phyloP scores from a whole-genome alignment of 2,888 invertebrate genomes.

The Oxytorus armatus region DNA sequence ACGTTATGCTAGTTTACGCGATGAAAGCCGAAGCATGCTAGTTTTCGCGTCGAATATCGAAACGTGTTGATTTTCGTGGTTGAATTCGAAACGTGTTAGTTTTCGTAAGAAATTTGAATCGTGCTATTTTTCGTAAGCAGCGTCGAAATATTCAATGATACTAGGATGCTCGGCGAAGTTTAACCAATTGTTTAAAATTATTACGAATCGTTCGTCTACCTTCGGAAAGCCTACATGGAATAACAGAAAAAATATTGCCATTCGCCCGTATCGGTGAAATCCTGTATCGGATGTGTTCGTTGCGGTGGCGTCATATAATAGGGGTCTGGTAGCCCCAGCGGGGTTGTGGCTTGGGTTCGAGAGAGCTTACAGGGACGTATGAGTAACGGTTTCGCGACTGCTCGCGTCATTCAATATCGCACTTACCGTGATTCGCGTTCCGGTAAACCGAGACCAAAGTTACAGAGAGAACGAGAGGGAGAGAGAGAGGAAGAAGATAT shows the following conservation, averaged over 20 bases:
- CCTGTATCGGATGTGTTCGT: not conserved
- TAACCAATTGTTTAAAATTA: too few relatives aligned
- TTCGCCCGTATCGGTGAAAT: not conserved
- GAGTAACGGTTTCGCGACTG: slow-evolving; percentile 66
- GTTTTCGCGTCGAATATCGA: too few relatives aligned
- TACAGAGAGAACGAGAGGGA: slow-evolving; percentile 25
- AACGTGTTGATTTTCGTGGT: too few relatives aligned
- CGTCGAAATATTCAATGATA: too few relatives aligned
- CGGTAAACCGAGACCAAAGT: slow-evolving; percentile 76
- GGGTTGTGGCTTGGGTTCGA: slow-evolving; percentile 24
- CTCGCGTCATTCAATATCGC: slow-evolving; percentile 78
- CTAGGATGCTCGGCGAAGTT: too few relatives aligned
- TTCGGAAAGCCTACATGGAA: not conserved
- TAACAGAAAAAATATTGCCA: not conserved
- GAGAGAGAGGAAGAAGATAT: slow-evolving; percentile 18
- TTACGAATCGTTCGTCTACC: too few relatives aligned
- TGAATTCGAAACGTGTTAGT: too few relatives aligned
- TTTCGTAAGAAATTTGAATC: too few relatives aligned
- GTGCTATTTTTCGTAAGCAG: too few relatives aligned
- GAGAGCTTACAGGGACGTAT: slow-evolving; percentile 27
- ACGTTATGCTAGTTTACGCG: too few relatives aligned
- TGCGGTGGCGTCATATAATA: slow-evolving; percentile 12
- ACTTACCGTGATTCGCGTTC: slow-evolving; percentile 78
- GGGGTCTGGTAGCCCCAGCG: slow-evolving; percentile 48
- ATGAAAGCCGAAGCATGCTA: too few relatives aligned